A percentile compares a stretch with the other conserved stretches of the same genome.
These are phyloP conservation scores for Nicator chloris DNA, from an alignment of 2,113 vertebrate species.

Conservation along the genomic window DNA sequence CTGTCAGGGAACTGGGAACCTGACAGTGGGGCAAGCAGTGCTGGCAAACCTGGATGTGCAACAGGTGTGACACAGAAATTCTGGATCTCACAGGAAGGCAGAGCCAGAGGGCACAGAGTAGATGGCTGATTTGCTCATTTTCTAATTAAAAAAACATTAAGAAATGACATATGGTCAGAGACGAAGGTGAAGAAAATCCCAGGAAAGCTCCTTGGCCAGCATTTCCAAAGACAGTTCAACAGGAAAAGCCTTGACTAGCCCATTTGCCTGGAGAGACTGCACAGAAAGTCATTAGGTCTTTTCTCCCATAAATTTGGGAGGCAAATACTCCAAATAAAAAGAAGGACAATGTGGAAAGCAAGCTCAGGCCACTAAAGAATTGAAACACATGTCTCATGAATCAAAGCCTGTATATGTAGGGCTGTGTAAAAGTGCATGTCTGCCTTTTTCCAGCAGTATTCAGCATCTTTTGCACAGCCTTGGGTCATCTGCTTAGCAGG, in stretches of 20 bases:
- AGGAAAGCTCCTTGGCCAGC: not conserved
- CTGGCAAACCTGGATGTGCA: not conserved
- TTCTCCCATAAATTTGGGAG: not conserved
- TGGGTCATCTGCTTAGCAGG: not conserved
- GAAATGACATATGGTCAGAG: not conserved
- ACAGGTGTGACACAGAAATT: not conserved
- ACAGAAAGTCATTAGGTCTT: not conserved
- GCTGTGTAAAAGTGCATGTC: not conserved
- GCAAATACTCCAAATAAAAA: not conserved
- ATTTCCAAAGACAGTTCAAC: not conserved
- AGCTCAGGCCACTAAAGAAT: not conserved
- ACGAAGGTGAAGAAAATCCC: not conserved
- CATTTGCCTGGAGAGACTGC: not conserved
- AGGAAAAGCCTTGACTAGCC: not conserved
- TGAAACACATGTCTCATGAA: not conserved
- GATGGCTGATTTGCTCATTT: not conserved
- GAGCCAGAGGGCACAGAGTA: not conserved
- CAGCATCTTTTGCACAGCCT: not conserved
- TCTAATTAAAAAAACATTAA: not conserved
- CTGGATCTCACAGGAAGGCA: not conserved
- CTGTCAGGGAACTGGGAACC: fast-evolving
- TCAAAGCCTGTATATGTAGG: not conserved
- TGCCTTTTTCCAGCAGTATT: not conserved
- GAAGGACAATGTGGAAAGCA: not conserved
- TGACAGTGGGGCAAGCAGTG: fast-evolving